Percentiles rank a stretch among this genome's conserved stretches.
These are phyloP conservation scores for Doryteuthis pealeii DNA, from an alignment of 1,140 invertebrate species.

Conservation along the genomic window DNA sequence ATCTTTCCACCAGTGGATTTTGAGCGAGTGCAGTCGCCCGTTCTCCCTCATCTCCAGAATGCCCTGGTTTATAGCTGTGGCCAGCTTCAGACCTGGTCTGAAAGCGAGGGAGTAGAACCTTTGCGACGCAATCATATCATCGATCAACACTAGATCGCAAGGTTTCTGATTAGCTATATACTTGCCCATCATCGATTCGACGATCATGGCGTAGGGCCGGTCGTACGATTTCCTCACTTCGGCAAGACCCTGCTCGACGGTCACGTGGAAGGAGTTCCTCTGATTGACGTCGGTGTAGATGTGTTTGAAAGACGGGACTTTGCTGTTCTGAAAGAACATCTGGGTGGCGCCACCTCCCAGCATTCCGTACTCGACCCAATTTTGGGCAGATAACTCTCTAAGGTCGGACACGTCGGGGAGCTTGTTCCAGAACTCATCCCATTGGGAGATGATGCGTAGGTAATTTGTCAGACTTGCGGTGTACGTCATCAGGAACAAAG, in stretches of 20 bases:
- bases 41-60: constrained; percentile 32
- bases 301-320: constrained; percentile 6
- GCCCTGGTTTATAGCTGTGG: constrained; percentile 23
- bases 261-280: constrained; percentile 18
- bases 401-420: constrained; percentile 85
- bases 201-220: constrained; percentile 93
- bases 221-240: constrained; percentile 45
- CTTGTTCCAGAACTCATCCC: constrained; percentile 79
- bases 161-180: constrained; percentile 32
- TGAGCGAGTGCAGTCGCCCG: constrained; percentile 29
- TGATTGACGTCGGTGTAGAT: constrained; percentile 22
- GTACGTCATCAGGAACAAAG: constrained; percentile 45
- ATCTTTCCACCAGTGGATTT: constrained; percentile 39
- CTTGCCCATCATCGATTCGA: constrained; percentile 86
- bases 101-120: constrained; percentile 34
- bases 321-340: constrained; percentile 20
- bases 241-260: constrained; percentile 35
- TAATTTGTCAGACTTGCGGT: constrained; percentile 44
- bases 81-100: constrained; percentile 7
- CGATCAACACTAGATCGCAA: constrained; percentile 37
- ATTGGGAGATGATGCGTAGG: constrained; percentile 28
- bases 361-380: constrained; percentile 87
- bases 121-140: constrained; percentile 27
- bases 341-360: constrained; percentile 71
- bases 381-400: constrained; percentile 83